These are phyloP conservation scores for Myoxocephalus aenaeus DNA, from an alignment of 2,797 vertebrate genomes.

Conservation along the genomic window DNA sequence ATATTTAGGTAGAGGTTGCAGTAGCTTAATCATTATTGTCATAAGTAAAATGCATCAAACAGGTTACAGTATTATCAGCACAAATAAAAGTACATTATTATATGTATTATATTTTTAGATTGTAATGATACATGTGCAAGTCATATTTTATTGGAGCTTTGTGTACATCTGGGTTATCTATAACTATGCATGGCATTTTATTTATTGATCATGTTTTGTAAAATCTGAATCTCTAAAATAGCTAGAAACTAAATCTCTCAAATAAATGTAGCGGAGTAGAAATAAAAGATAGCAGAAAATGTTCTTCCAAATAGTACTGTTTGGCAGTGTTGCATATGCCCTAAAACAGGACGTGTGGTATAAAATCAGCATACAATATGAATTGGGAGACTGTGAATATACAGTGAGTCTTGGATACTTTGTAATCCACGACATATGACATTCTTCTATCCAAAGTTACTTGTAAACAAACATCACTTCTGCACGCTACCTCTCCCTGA, in stretches of 20 bases:
- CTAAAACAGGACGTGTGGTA: neutral
- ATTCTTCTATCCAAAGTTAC: neutral
- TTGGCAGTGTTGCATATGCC: neutral
- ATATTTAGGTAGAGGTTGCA: neutral
- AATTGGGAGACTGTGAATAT: neutral
- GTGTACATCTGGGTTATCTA: neutral
- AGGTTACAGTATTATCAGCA: neutral
- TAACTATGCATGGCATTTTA: neutral
- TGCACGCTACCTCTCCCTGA: neutral
- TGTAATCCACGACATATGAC: neutral
- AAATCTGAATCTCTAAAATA: neutral
- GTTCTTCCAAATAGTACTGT: neutral
- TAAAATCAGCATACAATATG: neutral
- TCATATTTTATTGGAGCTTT: neutral
- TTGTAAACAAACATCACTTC: neutral
- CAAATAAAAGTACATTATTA: neutral
- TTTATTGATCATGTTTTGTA: neutral
- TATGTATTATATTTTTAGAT: neutral
- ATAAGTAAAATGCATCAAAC: neutral
- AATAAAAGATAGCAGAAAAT: neutral
- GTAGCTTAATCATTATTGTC: neutral
- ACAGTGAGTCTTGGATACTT: neutral
- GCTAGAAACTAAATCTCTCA: neutral
- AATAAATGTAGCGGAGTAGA: neutral
- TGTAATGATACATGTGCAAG: neutral